phyloP scores from a whole-genome alignment of 2,888 invertebrate genomes.

The Harpalus rufipes region DNA sequence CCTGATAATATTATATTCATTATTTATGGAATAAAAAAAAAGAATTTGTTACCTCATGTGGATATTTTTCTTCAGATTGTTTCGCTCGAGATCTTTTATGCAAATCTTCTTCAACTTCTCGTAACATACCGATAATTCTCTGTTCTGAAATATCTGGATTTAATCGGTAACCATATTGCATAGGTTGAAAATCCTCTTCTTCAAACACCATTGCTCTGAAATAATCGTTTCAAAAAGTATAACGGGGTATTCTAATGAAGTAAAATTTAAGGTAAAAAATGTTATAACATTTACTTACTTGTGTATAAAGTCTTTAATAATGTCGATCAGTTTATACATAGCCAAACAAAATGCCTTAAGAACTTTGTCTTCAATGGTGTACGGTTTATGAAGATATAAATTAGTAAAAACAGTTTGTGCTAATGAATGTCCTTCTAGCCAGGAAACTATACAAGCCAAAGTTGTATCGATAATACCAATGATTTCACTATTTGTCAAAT shows the following conservation, averaged over 20 bases:
- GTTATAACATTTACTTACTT: no score
- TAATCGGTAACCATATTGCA: constrained; percentile 93
- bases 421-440: constrained; percentile 97
- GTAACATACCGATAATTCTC: constrained; percentile 88
- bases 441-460: constrained; percentile 95
- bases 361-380: constrained; percentile 88
- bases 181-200: constrained; percentile 97
- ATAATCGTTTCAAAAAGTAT: constrained; percentile 54
- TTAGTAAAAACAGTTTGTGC: constrained; percentile 99
- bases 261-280: no score
- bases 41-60: constrained; percentile 46
- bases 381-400: constrained; percentile 94
- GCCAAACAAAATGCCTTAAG: constrained; percentile 92
- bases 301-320: constrained; percentile 92
- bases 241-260: no score
- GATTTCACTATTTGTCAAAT: constrained; percentile 87
- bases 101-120: constrained; percentile 95
- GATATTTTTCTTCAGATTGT: constrained; percentile 70
- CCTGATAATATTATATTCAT: constrained; percentile 73
- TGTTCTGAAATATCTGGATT: constrained; percentile 90
- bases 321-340: constrained; percentile 92
- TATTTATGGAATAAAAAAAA: constrained; percentile 17
- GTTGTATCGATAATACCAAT: constrained; percentile 97
- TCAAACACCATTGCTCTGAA: constrained; percentile 90
- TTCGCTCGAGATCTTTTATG: constrained; percentile 84